phyloP scores from a whole-genome alignment of 2,797 vertebrate species.

The Trachops cirrhosus region DNA sequence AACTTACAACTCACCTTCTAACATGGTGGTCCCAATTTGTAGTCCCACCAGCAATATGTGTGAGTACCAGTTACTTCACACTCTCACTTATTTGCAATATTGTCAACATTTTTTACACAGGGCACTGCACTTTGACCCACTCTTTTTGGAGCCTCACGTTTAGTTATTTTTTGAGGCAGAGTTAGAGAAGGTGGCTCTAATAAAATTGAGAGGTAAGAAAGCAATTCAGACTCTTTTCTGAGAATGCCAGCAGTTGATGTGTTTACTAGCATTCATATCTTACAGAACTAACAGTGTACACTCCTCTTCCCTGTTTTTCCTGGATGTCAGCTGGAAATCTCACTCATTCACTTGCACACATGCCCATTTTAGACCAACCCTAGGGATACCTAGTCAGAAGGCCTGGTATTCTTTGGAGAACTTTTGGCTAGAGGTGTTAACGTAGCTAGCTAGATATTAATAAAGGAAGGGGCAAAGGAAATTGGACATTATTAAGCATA shows the following conservation, averaged over 20 bases:
- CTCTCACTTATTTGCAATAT: background rate
- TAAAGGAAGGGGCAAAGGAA: background rate
- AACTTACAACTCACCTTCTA: background rate
- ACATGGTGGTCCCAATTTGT: background rate
- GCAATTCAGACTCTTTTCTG: background rate
- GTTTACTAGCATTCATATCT: background rate
- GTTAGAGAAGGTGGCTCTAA: background rate
- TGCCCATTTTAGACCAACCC: background rate
- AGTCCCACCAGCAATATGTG: background rate
- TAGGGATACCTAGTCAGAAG: too few relatives aligned
- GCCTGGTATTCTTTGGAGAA: background rate
- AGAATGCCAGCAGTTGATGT: background rate
- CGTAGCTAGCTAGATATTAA: background rate
- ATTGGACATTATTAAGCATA: background rate
- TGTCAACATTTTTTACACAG: background rate
- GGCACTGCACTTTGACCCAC: background rate
- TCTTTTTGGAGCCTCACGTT: background rate
- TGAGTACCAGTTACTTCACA: background rate
- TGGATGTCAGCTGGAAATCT: background rate
- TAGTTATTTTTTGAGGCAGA: background rate
- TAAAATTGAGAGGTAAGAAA: background rate
- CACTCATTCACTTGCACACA: background rate
- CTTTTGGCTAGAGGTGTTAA: background rate
- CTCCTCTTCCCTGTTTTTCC: background rate
- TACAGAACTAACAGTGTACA: background rate